Evolutionary conservation across 2,113 vertebrate species (phyloP), one percentile per base, ranked within the genome.

Genomic region (Myodes glareolus): DNA sequence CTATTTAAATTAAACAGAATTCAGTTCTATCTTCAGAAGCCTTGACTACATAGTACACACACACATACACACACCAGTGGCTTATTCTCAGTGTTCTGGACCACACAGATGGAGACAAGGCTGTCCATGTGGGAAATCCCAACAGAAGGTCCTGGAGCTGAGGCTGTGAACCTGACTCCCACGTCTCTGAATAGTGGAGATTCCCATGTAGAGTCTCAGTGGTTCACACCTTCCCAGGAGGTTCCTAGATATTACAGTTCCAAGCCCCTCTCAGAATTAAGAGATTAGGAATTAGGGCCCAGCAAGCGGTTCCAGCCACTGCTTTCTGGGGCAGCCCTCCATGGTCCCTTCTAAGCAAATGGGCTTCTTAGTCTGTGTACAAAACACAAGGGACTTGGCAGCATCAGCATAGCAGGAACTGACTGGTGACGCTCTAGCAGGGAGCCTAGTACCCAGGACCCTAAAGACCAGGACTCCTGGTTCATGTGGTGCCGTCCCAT

Each of bases 71-170:
- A 42, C 14, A 4, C 39, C 4, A 0, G 39, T 5, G 8, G n/a
- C 25, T 45, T 17, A 65, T 16, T 45, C 14, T 19, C 42, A 67
- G 90, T 12, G 2, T 25, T 4, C 4, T 8, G 73, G 82, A 29
- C 0, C 0, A 36, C 25, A 81, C 27, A 23, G 75, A 33, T 27
- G 47, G 55, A 82, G 70, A 27, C 14, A 1, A 2, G 25, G 8
- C 21, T 21, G 2, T 42, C 14, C 2, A 33, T 0, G 0, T 11
- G 68, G 39, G 6, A 55, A 63, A 42, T 39, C 31, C 39, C 4
- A 21, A 21, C 5, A n/a, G 88, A 50, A 8, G 7, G 50, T 29
- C 7, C 11, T 47, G 55, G 7, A 5, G 17, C 1, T 55, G 52
- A 25, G 29, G 11, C 11, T 1, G 25, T 7, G 23, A 50, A 3